Percentiles rank a stretch among this genome's conserved stretches.
phyloP scores from a whole-genome alignment of 2,797 vertebrate species.

The Galago senegalensis region DNA sequence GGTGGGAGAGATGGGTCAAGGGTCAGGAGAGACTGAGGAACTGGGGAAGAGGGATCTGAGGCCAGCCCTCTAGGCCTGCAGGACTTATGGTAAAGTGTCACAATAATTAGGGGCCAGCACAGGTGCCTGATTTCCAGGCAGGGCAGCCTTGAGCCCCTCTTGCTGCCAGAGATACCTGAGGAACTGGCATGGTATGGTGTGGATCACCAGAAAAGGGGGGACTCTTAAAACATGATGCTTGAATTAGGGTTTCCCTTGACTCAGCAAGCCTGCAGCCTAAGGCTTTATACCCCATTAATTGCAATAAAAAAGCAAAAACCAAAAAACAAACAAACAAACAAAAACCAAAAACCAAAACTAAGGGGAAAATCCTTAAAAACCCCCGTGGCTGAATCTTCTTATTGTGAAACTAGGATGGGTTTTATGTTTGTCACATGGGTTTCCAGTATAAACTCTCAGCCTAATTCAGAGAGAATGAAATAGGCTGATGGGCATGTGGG shows the following conservation, averaged over 20 bases:
- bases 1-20: not conserved
- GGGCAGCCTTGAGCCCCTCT: not conserved
- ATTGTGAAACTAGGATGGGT: not conserved
- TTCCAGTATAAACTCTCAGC: constrained; percentile 22
- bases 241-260: constrained; percentile 46
- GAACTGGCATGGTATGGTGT: not conserved
- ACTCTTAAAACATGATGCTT: not conserved
- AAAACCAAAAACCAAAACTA: not conserved
- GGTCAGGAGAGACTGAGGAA: constrained; percentile 75
- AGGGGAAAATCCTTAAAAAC: not conserved
- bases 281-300: constrained; percentile 63
- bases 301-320: not conserved
- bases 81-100: not conserved
- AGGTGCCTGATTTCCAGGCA: not conserved
- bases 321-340: too few species aligned
- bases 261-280: not conserved
- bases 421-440: not conserved
- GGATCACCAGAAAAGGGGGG: not conserved
- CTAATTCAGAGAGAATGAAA: not conserved
- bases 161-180: not conserved
- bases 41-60: not conserved
- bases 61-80: not conserved
- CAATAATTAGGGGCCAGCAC: too few species aligned
- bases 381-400: constrained; percentile 38
- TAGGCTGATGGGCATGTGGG: not conserved